Conservation (phyloP, 1,140 invertebrate genomes). For the Aphelinus certus region DNA sequence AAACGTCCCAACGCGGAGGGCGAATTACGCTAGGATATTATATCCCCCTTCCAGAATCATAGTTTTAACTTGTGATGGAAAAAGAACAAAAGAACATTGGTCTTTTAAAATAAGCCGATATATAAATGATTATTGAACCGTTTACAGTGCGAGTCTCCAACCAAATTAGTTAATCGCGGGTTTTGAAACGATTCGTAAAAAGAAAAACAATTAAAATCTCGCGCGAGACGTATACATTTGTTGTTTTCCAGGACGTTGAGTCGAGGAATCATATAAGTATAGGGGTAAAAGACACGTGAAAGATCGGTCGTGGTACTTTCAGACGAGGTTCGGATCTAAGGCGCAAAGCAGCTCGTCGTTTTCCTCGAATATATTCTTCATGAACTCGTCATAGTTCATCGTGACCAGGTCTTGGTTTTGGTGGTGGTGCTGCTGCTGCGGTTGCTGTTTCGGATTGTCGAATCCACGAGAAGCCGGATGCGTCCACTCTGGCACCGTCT, state of each 20-base stretch:
- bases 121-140: neutral
- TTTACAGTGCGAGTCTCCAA: neutral
- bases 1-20: no score
- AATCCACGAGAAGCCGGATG: neutral
- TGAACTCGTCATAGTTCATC: constrained; percentile 14
- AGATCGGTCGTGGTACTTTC: constrained; percentile 25
- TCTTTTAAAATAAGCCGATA: no score
- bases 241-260: neutral
- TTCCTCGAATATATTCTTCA: neutral
- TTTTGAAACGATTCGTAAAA: no score
- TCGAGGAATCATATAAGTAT: neutral
- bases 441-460: neutral
- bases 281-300: constrained; percentile 18
- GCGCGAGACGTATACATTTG: no score
- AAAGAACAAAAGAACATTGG: no score
- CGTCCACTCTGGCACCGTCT: constrained; percentile 41
- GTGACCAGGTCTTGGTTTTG: neutral
- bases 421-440: neutral
- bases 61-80: no score
- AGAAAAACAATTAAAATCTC: no score
- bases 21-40: no score
- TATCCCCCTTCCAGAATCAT: no score
- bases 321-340: constrained; percentile 48
- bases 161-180: neutral
- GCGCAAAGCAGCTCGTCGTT: constrained; percentile 31